phyloP scores from a whole-genome alignment of 2,797 vertebrate species.

The Apogon hyalosoma region DNA sequence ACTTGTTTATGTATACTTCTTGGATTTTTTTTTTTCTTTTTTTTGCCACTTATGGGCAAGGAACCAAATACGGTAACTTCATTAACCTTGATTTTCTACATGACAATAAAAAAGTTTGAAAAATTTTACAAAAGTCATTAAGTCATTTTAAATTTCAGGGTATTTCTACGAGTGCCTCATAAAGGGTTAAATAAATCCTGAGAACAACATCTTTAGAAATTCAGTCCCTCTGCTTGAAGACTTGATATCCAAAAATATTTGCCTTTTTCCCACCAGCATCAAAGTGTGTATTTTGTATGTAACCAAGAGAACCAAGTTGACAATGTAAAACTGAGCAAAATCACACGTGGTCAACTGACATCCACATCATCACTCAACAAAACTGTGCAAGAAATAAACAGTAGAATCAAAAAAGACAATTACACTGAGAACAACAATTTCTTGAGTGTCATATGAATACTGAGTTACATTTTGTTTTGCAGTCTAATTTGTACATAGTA shows the following conservation, averaged over 20 bases:
- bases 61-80: no score
- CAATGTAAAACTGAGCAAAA: slow-evolving; percentile 13
- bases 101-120: no score
- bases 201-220: slow-evolving; percentile 11
- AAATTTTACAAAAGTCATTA: no score
- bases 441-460: not conserved
- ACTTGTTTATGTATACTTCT: no score
- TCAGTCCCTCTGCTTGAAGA: slow-evolving; percentile 9
- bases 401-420: not conserved
- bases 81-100: no score
- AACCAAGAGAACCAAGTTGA: not conserved
- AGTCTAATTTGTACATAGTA: not conserved
- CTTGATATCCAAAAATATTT: slow-evolving; percentile 3
- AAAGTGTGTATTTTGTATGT: not conserved
- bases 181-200: no score
- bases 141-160: no score
- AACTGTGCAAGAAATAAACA: not conserved
- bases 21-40: no score
- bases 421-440: not conserved
- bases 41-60: no score
- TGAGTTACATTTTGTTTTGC: not conserved
- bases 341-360: slow-evolving; percentile 14
- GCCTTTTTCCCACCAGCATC: slow-evolving; percentile 19
- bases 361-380: not conserved
- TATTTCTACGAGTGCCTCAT: no score